phyloP scores from a whole-genome alignment of 2,888 invertebrate species.

The Mesorhabditis spiculigera region DNA sequence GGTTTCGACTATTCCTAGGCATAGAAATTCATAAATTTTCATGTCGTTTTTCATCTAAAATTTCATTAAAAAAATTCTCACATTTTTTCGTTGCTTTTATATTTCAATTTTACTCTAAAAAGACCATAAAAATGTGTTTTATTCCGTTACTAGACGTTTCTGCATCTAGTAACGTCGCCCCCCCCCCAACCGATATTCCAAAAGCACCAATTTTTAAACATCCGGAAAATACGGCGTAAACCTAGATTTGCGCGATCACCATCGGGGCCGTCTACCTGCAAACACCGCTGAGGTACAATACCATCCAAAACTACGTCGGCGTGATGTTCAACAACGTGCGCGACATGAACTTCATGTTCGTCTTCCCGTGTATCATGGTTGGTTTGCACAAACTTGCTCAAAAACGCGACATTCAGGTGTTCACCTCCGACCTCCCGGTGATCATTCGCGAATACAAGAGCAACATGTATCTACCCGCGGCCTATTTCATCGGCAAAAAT shows the following conservation, averaged over 20 bases:
- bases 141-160: too few species aligned
- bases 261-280: constrained; percentile 82
- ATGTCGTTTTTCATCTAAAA: too few species aligned
- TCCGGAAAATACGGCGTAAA: background rate
- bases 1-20: too few species aligned
- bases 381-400: constrained; percentile 60
- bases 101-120: too few species aligned
- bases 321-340: constrained; percentile 82
- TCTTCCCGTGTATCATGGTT: constrained; percentile 86
- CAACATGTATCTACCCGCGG: constrained; percentile 83
- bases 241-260: constrained; percentile 77
- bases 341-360: constrained; percentile 89
- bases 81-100: too few species aligned
- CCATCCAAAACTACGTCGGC: constrained; percentile 88
- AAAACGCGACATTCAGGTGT: constrained; percentile 68
- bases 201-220: background rate
- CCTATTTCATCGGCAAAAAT: constrained; percentile 81
- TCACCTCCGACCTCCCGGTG: constrained; percentile 81
- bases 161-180: too few species aligned
- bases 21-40: too few species aligned
- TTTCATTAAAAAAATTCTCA: too few species aligned
- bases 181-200: too few species aligned
- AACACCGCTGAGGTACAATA: constrained; percentile 77
- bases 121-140: too few species aligned
- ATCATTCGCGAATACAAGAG: constrained; percentile 84